phyloP scores from a whole-genome alignment of 1,140 invertebrate genomes.

The Pseudoatta argentina region DNA sequence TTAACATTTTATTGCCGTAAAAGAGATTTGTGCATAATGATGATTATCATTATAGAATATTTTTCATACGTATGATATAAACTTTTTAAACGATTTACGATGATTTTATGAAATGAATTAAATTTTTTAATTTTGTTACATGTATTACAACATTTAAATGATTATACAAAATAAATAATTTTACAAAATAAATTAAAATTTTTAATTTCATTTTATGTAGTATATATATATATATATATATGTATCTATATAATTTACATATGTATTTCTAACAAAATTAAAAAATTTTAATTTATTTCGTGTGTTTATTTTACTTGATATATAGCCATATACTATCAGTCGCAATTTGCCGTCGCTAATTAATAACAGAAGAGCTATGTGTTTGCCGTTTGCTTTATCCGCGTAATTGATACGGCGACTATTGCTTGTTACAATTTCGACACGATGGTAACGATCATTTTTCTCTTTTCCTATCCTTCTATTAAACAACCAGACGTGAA shows the following conservation, averaged over 20 bases:
- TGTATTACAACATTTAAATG: not conserved
- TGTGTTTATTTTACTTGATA: constrained; percentile 15
- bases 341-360: not conserved
- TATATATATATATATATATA: not conserved
- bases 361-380: not conserved
- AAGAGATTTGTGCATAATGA: not conserved
- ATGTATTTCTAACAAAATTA: not conserved
- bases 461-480: not conserved
- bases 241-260: not conserved
- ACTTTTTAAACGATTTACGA: not conserved
- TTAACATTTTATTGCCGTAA: not conserved
- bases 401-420: not conserved
- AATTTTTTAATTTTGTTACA: not conserved
- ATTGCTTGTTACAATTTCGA: not conserved
- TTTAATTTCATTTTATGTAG: not conserved
- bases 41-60: not conserved
- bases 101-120: not conserved
- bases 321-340: not conserved
- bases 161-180: not conserved
- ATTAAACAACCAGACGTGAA: not conserved
- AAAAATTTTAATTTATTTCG: not conserved
- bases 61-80: not conserved
- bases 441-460: not conserved
- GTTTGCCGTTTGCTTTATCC: not conserved
- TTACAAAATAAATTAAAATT: not conserved